Conservation (phyloP, 2,888 invertebrate species). For the Epirrhoe tristata region DNA sequence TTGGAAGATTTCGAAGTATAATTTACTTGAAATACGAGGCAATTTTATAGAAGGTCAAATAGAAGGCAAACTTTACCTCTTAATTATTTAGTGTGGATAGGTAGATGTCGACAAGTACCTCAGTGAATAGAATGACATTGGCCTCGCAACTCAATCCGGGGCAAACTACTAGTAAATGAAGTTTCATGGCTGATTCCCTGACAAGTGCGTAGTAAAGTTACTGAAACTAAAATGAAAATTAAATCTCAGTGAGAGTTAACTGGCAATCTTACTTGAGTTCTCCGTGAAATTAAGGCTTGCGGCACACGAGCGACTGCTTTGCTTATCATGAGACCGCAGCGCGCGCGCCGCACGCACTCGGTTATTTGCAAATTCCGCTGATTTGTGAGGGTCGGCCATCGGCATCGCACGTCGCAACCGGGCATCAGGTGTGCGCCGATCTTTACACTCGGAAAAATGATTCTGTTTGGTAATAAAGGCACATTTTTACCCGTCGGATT, state of each 20-base stretch:
- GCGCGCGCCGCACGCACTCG: constrained; percentile 24
- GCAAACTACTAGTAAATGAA: too few relatives aligned
- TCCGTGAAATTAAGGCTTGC: constrained; percentile 9
- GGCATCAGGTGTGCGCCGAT: constrained; percentile 16
- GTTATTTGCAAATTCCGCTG: constrained; percentile 29
- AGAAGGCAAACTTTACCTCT: too few relatives aligned
- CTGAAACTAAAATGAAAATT: neutral
- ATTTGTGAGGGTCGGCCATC: constrained; percentile 15
- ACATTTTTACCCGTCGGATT: constrained; percentile 8
- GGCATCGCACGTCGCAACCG: constrained; percentile 1
- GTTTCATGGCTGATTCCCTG: too few relatives aligned
- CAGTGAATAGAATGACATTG: too few relatives aligned
- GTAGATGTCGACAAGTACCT: too few relatives aligned
- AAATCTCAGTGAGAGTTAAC: neutral
- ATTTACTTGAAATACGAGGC: neutral
- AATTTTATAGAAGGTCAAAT: too few relatives aligned
- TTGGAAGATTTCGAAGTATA: neutral
- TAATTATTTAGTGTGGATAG: too few relatives aligned
- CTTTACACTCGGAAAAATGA: constrained; percentile 8
- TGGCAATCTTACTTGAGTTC: neutral
- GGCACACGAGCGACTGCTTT: constrained; percentile 25
- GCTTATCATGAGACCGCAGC: constrained; percentile 21
- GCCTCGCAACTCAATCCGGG: too few relatives aligned
- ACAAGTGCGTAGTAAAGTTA: neutral
- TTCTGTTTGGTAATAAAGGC: constrained; percentile 11